A percentile compares a stretch with the other conserved stretches of the same genome.
Conservation (phyloP, 2,888 invertebrate genomes). For the Hemistola chrysoprasaria region DNA sequence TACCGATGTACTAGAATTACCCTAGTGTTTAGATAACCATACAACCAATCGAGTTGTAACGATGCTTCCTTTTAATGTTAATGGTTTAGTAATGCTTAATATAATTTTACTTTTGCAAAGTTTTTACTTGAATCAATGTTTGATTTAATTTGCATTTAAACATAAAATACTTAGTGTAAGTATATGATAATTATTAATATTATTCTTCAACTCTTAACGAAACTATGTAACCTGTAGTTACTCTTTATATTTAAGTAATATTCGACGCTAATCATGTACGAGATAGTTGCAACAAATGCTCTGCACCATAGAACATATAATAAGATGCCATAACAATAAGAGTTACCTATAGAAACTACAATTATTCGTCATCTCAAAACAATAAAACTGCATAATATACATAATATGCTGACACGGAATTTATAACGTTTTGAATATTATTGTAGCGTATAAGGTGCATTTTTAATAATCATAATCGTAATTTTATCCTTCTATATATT, state of each 20-base stretch:
- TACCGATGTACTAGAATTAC: slow-evolving; percentile 56
- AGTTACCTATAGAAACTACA: slow-evolving; percentile 47
- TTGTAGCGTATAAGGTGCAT: slow-evolving; percentile 72
- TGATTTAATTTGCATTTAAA: slow-evolving; percentile 68
- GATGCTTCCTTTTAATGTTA: slow-evolving; percentile 74
- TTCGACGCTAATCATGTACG: slow-evolving; percentile 49
- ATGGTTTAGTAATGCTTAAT: slow-evolving; percentile 65
- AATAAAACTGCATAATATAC: slow-evolving; percentile 23
- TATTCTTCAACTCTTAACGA: slow-evolving; percentile 71
- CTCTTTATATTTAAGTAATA: slow-evolving; percentile 57
- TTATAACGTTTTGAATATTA: slow-evolving; percentile 60
- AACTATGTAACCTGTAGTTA: slow-evolving; percentile 74
- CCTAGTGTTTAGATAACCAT: slow-evolving; percentile 48
- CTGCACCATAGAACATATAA: slow-evolving; percentile 29
- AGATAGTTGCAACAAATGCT: slow-evolving; percentile 36
- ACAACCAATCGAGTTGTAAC: slow-evolving; percentile 47
- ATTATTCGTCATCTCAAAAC: slow-evolving; percentile 9
- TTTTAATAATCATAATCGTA: slow-evolving; percentile 72
- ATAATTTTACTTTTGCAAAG: slow-evolving; percentile 65
- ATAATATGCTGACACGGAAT: slow-evolving; percentile 42
- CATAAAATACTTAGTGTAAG: slow-evolving; percentile 66
- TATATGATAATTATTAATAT: slow-evolving; percentile 52
- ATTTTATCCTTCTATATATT: slow-evolving; percentile 72
- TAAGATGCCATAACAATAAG: slow-evolving; percentile 19
- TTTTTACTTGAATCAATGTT: slow-evolving; percentile 36